A percentile compares a stretch with the other conserved stretches of the same genome.
Conservation (phyloP, 2,113 vertebrate species). For the Oncorhynchus mykiss region DNA sequence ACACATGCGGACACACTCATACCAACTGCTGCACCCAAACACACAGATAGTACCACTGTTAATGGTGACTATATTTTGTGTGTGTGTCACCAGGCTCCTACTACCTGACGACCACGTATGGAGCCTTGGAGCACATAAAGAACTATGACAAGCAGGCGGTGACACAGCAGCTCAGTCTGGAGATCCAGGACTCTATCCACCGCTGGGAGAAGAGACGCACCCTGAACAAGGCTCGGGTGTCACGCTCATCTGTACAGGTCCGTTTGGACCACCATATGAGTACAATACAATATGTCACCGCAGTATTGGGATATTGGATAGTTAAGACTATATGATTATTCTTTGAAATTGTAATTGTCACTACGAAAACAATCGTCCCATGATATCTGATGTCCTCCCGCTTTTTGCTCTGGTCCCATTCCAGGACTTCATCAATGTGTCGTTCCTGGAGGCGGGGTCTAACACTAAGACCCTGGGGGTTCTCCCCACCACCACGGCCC, state of each 20-base stretch:
- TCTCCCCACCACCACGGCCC: constrained; percentile 72
- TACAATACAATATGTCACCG: too few relatives aligned
- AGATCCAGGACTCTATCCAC: constrained; percentile 96
- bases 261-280: too few relatives aligned
- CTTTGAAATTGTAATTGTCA: too few relatives aligned
- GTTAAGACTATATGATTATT: too few relatives aligned
- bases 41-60: neutral
- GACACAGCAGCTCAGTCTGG: constrained; percentile 87
- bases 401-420: neutral
- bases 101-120: constrained; percentile 95
- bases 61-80: too few relatives aligned
- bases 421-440: constrained; percentile 93
- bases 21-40: neutral
- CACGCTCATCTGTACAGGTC: constrained; percentile 87
- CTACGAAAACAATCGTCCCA: fast-evolving
- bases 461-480: constrained; percentile 86
- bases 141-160: constrained; percentile 89
- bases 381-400: too few relatives aligned
- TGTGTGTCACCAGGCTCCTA: constrained; percentile 82
- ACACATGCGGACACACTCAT: neutral
- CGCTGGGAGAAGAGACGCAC: constrained; percentile 94
- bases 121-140: constrained; percentile 93
- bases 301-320: too few relatives aligned
- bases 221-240: constrained; percentile 83
- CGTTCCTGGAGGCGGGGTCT: constrained; percentile 77